Conservation (phyloP, 2,797 vertebrate genomes). For the Perodicticus potto region DNA sequence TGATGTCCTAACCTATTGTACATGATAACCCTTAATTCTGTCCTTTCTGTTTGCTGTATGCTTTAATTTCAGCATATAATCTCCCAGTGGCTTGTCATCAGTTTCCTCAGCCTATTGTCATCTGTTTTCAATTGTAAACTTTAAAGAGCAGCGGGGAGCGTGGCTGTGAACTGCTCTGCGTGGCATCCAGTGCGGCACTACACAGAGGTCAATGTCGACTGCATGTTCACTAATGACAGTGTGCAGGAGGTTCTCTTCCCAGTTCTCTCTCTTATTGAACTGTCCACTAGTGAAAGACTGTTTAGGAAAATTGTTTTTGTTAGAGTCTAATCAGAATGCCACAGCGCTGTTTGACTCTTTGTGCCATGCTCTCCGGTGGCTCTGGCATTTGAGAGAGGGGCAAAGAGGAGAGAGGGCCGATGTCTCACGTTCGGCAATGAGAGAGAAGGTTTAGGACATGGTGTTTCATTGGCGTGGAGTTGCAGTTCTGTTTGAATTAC, state of each 20-base stretch:
- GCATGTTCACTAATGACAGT: constrained; percentile 58
- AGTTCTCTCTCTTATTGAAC: constrained; percentile 56
- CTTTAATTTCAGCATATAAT: constrained; percentile 65
- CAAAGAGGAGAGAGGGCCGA: constrained; percentile 45
- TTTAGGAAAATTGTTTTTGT: constrained; percentile 55
- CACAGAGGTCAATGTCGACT: constrained; percentile 45
- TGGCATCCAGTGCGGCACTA: not conserved
- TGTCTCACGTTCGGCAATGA: not conserved
- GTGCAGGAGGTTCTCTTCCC: constrained; percentile 47
- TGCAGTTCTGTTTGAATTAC: constrained; percentile 15
- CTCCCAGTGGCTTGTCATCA: constrained; percentile 9
- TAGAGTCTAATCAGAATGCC: constrained; percentile 66
- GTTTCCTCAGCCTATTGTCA: constrained; percentile 64
- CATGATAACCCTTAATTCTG: not conserved
- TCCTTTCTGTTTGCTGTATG: constrained; percentile 17
- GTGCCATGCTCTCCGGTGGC: constrained; percentile 45
- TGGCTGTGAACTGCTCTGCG: constrained; percentile 30
- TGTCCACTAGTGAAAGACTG: constrained; percentile 52
- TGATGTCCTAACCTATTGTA: not conserved
- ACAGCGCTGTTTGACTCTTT: constrained; percentile 42
- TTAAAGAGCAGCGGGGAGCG: constrained; percentile 62
- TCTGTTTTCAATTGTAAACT: constrained; percentile 63
- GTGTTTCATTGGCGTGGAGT: not conserved
- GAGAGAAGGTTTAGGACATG: not conserved
- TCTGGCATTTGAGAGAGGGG: constrained; percentile 57